Conservation (phyloP, 2,888 invertebrate species). For the Phaonia tiefii region DNA sequence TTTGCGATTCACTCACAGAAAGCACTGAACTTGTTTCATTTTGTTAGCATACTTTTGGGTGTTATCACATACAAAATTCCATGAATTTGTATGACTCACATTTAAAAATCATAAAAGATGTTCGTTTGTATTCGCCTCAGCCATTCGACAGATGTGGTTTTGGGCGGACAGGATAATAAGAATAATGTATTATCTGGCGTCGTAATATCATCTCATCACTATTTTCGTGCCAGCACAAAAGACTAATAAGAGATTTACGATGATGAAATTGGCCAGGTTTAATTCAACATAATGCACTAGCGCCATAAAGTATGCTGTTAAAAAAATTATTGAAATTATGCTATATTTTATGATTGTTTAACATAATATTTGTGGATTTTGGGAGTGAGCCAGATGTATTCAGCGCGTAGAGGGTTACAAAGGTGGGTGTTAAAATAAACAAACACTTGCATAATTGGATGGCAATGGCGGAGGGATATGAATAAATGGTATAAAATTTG, state of each 20-base stretch:
- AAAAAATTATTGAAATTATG: slow-evolving; percentile 7
- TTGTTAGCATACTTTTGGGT: slow-evolving; percentile 72
- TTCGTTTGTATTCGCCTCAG: slow-evolving; percentile 27
- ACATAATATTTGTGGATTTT: not conserved
- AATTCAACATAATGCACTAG: slow-evolving; percentile 19
- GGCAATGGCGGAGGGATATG: too few relatives aligned
- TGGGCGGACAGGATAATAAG: slow-evolving; percentile 34
- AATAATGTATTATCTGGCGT: slow-evolving; percentile 49
- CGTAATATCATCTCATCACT: not conserved
- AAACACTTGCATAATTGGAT: too few relatives aligned
- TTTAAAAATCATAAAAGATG: slow-evolving; percentile 77
- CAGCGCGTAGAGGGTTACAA: too few relatives aligned
- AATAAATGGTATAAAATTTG: too few relatives aligned
- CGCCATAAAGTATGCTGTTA: slow-evolving; percentile 27
- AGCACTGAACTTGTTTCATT: not conserved
- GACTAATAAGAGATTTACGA: slow-evolving; percentile 53
- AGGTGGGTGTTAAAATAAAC: too few relatives aligned
- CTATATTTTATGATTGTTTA: slow-evolving; percentile 18
- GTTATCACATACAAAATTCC: slow-evolving; percentile 78
- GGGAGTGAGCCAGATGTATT: too few relatives aligned
- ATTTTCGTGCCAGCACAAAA: slow-evolving; percentile 18
- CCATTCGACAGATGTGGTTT: not conserved
- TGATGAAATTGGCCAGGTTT: slow-evolving; percentile 52
- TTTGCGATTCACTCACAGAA: not conserved
- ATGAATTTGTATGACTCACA: slow-evolving; percentile 77